Base-by-base conservation (phyloP, 2,888 invertebrate genomes). In the Lasius platythorax region DNA sequence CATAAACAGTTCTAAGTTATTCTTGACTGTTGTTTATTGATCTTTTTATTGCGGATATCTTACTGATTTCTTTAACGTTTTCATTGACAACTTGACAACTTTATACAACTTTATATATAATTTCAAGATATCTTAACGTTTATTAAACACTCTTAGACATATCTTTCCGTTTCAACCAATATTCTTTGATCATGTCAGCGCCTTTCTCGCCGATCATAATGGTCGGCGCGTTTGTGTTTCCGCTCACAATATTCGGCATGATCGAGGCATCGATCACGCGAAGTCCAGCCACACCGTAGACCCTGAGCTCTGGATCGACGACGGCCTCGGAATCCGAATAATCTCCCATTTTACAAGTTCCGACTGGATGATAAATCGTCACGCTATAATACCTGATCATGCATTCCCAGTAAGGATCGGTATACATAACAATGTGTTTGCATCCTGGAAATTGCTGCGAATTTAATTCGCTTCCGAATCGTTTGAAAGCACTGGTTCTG, bases 161-260 rank as follows among this genome's bases (percentile, higher is more conserved):
- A 3, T 43, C 95, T 92, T 96, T 94, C 87, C 96, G 95, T 88
- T 97, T 97, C 82, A 97, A 95, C 98, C 98, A 98, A 93, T 96
- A 97, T 89, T 98, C 97, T 93, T 98, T 98, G 72, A 98, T 97
- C 96, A 98, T 96, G 93, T 98, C 98, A 12, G 98, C 96, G 0
- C 97, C 98, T 94, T 98, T 98, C 93, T 98, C 98, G 0, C 97
- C 98, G 68, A 98, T 97, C 98, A 98, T 98, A 46, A 98, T 98
- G 0, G 96, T 96, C 0, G 98, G 98, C 0, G 98, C 98, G 92
- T 98, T 98, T 0, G 98, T 98, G 89, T 98, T 98, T 0, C 98
- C 98, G 89, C 98, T 98, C 0, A 98, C 98, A 87, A 98, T 95
- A 88, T 97, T 97, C 0, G 98, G 98, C 98, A 98, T 98, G 33